Base-by-base conservation (phyloP, 2,888 invertebrate genomes). In the Drosophila pegasa region DNA sequence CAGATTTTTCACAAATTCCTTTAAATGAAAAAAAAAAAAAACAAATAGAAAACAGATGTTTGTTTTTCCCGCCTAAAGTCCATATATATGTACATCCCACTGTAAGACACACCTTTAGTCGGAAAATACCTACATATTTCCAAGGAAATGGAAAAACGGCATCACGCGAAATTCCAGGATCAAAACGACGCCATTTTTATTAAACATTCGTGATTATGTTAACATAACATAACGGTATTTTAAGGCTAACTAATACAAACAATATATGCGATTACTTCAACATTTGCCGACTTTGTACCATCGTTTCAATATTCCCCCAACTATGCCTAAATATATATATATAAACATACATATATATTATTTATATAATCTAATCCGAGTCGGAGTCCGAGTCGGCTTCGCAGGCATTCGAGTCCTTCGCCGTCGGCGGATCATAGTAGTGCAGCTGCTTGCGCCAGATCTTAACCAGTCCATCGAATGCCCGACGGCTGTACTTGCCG, bases 381-480 rank as follows among this genome's bases (percentile, higher is more conserved):
- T 86, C 85, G 1, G 85, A 84, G 27, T 86, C 88, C 18, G 84
- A 77, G 37, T 79, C 75, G 12, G 6, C 66, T 12, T 69, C 60
- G 38, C 48, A 40, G 2, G 16, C 1, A 48, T 41, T 52, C 1
- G 25, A 18, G 10, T 18, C 43, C 9, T 43, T 29, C 7, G 52
- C 84, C 27, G 89, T 82, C 1, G 93, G 92, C 20, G 94, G 94
- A 91, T 97, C 97, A 93, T 95, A 98, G 68, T 94, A 93, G 90
- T 98, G 98, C 47, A 98, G 93, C 78, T 95, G 94, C 85, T 95
- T 95, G 54, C 98, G 94, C 98, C 98, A 98, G 64, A 96, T 94
- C 91, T 95, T 96, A 1, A 98, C 95, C 75, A 98, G 94, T 29
- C 95, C 95, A 91, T 99, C 99, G 96, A 98, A 99, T 12, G 97